A percentile compares a stretch with the other conserved stretches of the same genome.
Conservation (phyloP, 2,888 invertebrate species). For the Limenitis camilla region DNA sequence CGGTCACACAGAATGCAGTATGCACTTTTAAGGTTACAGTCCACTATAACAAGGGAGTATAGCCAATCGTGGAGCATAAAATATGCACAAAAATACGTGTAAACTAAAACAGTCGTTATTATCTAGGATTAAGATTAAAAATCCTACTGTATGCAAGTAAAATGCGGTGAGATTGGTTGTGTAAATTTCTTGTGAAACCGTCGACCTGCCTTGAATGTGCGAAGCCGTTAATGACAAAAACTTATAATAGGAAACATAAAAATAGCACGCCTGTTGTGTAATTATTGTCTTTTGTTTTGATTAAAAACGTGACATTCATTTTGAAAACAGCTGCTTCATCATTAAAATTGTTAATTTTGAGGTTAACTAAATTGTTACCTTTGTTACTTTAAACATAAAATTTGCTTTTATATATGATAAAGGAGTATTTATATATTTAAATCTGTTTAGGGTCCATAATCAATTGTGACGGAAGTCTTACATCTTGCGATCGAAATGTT, state of each 20-base stretch:
- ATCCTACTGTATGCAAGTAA: not conserved
- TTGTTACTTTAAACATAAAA: too few relatives aligned
- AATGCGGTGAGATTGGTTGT: not conserved
- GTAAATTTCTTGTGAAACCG: slow-evolving; percentile 20
- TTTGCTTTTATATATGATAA: too few relatives aligned
- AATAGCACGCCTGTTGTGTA: slow-evolving; percentile 1
- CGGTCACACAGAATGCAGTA: slow-evolving; percentile 56
- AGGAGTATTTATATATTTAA: too few relatives aligned
- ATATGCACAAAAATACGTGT: not conserved
- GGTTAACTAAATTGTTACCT: too few relatives aligned
- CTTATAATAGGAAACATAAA: slow-evolving; percentile 14
- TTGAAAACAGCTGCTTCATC: too few relatives aligned
- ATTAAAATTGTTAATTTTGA: too few relatives aligned
- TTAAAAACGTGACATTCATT: not conserved
- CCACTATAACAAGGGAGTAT: slow-evolving; percentile 37
- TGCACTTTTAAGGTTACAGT: slow-evolving; percentile 66
- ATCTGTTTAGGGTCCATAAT: too few relatives aligned
- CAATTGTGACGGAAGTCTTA: too few relatives aligned
- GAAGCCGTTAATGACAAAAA: slow-evolving; percentile 19
- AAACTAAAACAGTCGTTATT: slow-evolving; percentile 5
- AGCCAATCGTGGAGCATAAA: slow-evolving; percentile 20
- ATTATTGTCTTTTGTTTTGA: not conserved
- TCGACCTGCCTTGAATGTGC: slow-evolving; percentile 20
- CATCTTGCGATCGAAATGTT: too few relatives aligned
- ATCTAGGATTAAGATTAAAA: slow-evolving; percentile 1